phyloP scores from a whole-genome alignment of 2,797 vertebrate species.

The Sternotherus odoratus region DNA sequence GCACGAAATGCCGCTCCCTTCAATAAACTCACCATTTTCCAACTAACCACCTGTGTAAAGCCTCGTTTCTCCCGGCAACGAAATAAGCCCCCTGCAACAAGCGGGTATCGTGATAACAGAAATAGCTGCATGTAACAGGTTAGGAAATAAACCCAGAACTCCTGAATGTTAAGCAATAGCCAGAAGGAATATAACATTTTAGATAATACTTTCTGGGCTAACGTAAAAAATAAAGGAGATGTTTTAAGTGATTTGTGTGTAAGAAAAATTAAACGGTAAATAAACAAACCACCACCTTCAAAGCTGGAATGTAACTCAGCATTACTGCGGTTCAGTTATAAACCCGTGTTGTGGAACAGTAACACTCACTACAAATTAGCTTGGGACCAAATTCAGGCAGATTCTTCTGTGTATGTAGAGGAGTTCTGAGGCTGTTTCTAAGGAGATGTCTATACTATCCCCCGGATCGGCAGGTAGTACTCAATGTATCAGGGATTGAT shows the following conservation, averaged over 20 bases:
- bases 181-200: slow-evolving; percentile 14
- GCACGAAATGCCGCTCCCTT: too few relatives aligned
- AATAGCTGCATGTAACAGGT: neutral
- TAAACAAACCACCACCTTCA: slow-evolving; percentile 30
- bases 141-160: neutral
- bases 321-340: neutral
- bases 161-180: slow-evolving; percentile 36
- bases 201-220: too few relatives aligned
- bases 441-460: too few relatives aligned
- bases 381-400: neutral
- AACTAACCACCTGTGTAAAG: too few relatives aligned
- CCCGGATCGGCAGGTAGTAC: too few relatives aligned
- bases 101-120: slow-evolving; percentile 45
- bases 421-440: neutral
- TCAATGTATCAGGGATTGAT: too few relatives aligned
- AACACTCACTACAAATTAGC: neutral
- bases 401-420: neutral
- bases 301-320: neutral
- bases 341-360: neutral
- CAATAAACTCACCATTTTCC: too few relatives aligned
- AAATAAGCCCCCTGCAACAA: too few relatives aligned
- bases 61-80: too few relatives aligned
- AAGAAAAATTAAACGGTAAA: slow-evolving; percentile 45
- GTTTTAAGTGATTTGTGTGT: neutral
- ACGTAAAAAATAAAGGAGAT: neutral